Conservation (phyloP, 1,140 invertebrate species). For the Notospermus geniculatus region DNA sequence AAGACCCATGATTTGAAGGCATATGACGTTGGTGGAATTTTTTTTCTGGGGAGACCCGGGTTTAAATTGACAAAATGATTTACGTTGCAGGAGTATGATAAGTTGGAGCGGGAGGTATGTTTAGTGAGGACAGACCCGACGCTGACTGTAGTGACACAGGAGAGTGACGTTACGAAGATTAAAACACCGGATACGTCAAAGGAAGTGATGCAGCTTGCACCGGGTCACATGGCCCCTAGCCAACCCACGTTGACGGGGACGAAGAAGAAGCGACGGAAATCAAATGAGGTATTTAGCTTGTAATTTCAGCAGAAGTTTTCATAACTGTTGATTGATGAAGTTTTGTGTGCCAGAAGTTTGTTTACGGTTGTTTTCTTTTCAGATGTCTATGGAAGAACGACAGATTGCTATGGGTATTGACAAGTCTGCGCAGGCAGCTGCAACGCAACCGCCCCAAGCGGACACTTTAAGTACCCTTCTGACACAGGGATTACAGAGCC, state of each 20-base stretch:
- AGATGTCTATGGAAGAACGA: slow-evolving; percentile 50
- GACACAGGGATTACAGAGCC: slow-evolving; percentile 49
- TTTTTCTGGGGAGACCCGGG: background rate
- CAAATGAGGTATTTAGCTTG: slow-evolving; percentile 36
- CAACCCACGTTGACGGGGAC: slow-evolving; percentile 27
- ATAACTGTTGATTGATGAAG: too few relatives aligned
- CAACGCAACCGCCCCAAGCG: slow-evolving; percentile 36
- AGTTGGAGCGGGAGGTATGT: slow-evolving; percentile 29
- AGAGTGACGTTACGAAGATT: slow-evolving; percentile 30
- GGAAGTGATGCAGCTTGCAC: slow-evolving; percentile 42
- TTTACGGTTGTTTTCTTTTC: too few relatives aligned
- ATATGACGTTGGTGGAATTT: too few relatives aligned
- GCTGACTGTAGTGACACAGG: slow-evolving; percentile 18
- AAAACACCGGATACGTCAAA: slow-evolving; percentile 40
- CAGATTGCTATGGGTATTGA: slow-evolving; percentile 46
- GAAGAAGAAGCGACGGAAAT: slow-evolving; percentile 30
- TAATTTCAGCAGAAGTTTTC: too few relatives aligned
- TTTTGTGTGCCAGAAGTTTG: too few relatives aligned
- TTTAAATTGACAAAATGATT: background rate
- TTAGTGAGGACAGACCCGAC: slow-evolving; percentile 34
- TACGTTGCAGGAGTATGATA: slow-evolving; percentile 26
- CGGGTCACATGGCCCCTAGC: slow-evolving; percentile 36
- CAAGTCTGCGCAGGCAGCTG: slow-evolving; percentile 21
- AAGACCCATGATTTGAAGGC: too few relatives aligned
- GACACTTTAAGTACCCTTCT: slow-evolving; percentile 44